Evolutionary conservation across 2,888 invertebrate species (phyloP).

Genomic region (Congeria kusceri): DNA sequence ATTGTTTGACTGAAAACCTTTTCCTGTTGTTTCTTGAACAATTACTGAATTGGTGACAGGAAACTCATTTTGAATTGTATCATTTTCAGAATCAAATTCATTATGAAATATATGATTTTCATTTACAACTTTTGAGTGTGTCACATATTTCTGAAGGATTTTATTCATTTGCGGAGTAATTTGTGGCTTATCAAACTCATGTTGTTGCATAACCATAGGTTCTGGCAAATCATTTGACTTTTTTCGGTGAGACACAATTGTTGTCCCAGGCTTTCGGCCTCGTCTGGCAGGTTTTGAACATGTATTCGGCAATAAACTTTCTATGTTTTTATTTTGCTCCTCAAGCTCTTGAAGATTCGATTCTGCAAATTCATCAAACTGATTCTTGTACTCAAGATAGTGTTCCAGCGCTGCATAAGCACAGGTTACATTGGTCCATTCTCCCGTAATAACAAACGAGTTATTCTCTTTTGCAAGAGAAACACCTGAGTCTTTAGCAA

Average conservation of each 20-base stretch:
- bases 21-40: not conserved
- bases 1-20: not conserved
- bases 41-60: not conserved
- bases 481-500: slow-evolving; percentile 47
- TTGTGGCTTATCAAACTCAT: no score
- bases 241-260: slow-evolving; percentile 4
- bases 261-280: slow-evolving; percentile 33
- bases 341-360: slow-evolving; percentile 9
- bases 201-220: slow-evolving; percentile 3
- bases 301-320: not conserved
- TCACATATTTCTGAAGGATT: no score
- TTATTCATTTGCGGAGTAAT: no score
- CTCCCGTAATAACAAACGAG: slow-evolving; percentile 43
- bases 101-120: no score
- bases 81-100: no score
- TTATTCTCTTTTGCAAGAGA: slow-evolving; percentile 32
- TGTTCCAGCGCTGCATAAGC: slow-evolving; percentile 37
- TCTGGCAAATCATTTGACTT: slow-evolving; percentile 16
- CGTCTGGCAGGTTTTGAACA: slow-evolving; percentile 6
- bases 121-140: no score
- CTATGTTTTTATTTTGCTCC: slow-evolving; percentile 12
- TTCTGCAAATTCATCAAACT: slow-evolving; percentile 2
- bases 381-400: slow-evolving; percentile 22
- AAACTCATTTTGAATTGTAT: not conserved
- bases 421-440: slow-evolving; percentile 45